Evolutionary conservation across 2,113 vertebrate species (phyloP), one percentile per base, ranked within the genome.

Genomic region (Craseonycteris thonglongyai): DNA sequence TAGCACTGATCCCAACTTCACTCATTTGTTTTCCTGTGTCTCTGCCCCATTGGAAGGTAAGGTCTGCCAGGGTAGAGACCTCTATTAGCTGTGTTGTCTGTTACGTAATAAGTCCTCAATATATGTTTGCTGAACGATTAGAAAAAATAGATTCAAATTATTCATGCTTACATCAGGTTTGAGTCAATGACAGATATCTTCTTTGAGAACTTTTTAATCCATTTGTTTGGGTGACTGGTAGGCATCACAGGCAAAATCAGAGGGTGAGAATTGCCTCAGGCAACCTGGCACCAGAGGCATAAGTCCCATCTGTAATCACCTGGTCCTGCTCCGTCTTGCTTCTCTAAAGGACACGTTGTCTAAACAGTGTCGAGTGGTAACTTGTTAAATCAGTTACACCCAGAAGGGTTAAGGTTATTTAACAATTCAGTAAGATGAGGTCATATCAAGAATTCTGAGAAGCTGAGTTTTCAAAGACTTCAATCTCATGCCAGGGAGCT

Each of bases 371-470:
- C 97, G 69, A 96, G 97, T 85, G 49, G 95, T 96, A 97, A 97
- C 97, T 97, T 97, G 97, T 91, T 95, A 74, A 94, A 94, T 95
- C n/a, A 76, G 97, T 97, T 95, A 97, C 97, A 93, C 97, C 97
- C 96, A 96, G 90, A 97, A 96, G 95, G 56, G 92, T 40, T 94
- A 56, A 97, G 96, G 96, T 97, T 96, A 96, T 96, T 97, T 90
- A 97, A 97, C 96, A 97, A 97, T 97, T 95, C 76, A 84, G 69
- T 63, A 49, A 68, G 74, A 94, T 97, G 97, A 97, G 92, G 94
- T 97, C 96, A 97, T 96, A 96, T 88, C 93, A 95, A 81, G 90
- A 95, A 95, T 72, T 96, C 80, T 35, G 88, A 96, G 65, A 95
- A 76, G 94, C 95, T 85, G 59, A 26, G 45, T 84, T 97, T 96